Percentiles rank a stretch among this genome's conserved stretches.
These are phyloP conservation scores for Protomyctophum bolini DNA, from an alignment of 2,113 vertebrate genomes.

Conservation along the genomic window DNA sequence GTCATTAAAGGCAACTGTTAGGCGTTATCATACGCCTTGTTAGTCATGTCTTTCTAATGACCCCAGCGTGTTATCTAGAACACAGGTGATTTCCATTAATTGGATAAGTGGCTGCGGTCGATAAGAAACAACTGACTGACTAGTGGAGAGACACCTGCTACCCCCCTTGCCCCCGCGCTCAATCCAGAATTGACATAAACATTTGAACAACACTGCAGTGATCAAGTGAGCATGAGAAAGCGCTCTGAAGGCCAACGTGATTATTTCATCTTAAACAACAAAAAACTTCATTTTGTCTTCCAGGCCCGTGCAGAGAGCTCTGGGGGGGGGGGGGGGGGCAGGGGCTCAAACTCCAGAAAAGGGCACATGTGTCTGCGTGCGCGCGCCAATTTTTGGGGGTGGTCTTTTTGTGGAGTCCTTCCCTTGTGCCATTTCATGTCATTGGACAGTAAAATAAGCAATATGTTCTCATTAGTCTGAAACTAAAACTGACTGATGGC, in stretches of 20 bases:
- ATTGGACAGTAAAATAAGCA: no score
- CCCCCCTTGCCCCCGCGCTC: neutral
- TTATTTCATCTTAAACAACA: neutral
- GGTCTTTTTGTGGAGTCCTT: no score
- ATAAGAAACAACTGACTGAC: conserved; percentile 29
- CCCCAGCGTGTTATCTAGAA: conserved; percentile 54
- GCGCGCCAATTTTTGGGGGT: no score
- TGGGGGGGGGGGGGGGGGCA: no score
- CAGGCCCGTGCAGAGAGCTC: no score
- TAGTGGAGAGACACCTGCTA: neutral
- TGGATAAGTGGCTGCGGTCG: conserved; percentile 21
- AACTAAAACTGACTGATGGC: no score
- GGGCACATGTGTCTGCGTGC: no score
- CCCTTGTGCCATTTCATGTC: no score
- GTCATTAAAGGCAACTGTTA: conserved; percentile 48
- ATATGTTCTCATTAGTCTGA: no score
- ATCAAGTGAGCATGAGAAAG: neutral
- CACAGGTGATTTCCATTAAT: conserved; percentile 56
- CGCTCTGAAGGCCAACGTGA: neutral
- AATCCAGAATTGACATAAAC: neutral
- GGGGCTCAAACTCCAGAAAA: no score
- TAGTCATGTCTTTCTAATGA: conserved; percentile 58
- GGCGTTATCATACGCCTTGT: conserved; percentile 47
- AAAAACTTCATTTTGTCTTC: neutral
- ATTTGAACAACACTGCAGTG: neutral